Evolutionary conservation across 2,113 vertebrate species (phyloP).

Genomic region (Rhipidura dahli): DNA sequence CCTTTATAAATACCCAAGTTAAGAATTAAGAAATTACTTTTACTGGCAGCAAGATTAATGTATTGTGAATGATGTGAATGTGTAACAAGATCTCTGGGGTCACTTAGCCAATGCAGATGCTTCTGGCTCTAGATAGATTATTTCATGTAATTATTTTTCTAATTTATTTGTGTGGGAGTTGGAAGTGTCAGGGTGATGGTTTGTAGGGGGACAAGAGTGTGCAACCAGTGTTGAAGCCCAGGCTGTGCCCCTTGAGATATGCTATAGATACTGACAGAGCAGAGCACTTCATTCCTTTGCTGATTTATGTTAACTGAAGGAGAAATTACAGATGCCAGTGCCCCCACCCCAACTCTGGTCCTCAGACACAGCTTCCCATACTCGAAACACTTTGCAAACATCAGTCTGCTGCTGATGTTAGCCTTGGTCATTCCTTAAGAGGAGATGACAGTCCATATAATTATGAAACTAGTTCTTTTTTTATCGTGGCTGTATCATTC

Average conservation of each 20-base stretch:
- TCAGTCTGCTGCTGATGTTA: not conserved
- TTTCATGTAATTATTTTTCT: constrained; percentile 1
- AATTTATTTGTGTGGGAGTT: not conserved
- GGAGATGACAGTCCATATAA: not conserved
- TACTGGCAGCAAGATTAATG: constrained; percentile 11
- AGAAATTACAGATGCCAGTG: not conserved
- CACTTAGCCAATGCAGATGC: not conserved
- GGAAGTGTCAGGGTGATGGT: not conserved
- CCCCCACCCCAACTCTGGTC: not conserved
- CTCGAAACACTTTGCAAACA: not conserved
- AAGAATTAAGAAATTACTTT: constrained; percentile 19
- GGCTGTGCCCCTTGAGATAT: not conserved
- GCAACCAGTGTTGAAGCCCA: not conserved
- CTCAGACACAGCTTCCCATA: not conserved
- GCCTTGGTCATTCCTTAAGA: not conserved
- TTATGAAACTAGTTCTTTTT: not conserved
- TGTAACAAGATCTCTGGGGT: not conserved
- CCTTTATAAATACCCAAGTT: constrained; percentile 4
- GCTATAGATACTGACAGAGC: not conserved
- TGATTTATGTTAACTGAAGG: not conserved
- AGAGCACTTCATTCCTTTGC: not conserved
- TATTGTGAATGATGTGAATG: not conserved
- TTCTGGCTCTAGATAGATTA: not conserved
- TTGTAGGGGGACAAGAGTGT: not conserved
- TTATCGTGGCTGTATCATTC: not conserved